Evolutionary conservation across 2,113 vertebrate genomes (phyloP).

Genomic region (Gavia stellata): DNA sequence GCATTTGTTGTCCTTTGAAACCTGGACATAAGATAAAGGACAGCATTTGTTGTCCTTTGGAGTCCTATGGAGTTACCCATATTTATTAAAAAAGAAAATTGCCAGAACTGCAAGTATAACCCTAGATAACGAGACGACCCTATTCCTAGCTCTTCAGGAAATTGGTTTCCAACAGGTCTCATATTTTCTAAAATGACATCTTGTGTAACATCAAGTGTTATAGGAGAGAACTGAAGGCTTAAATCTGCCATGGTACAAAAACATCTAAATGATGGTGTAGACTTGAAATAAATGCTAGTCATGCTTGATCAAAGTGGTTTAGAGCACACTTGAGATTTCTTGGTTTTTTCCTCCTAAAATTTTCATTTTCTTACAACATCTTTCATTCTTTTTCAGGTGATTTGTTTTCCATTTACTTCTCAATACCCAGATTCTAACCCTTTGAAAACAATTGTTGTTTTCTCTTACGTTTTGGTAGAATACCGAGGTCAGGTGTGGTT

Average conservation of each 20-base stretch:
- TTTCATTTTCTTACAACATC: background rate
- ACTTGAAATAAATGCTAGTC: conserved; percentile 6
- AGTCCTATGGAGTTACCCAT: background rate
- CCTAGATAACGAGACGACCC: conserved; percentile 3
- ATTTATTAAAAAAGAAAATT: conserved; percentile 49
- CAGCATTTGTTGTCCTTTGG: background rate
- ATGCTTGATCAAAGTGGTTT: background rate
- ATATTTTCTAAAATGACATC: conserved; percentile 52
- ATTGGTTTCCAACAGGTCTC: conserved; percentile 48
- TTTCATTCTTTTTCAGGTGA: background rate
- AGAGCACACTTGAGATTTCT: background rate
- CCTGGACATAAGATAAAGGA: background rate
- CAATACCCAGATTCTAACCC: background rate
- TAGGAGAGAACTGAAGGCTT: background rate
- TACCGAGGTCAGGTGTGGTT: background rate
- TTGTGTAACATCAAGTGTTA: conserved; percentile 12
- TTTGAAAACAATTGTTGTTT: background rate
- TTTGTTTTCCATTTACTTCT: background rate
- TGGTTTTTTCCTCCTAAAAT: background rate
- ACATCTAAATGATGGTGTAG: background rate
- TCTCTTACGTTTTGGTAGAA: background rate
- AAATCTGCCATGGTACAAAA: background rate
- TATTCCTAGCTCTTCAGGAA: conserved; percentile 45
- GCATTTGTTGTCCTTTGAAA: background rate
- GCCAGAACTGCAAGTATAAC: background rate